Conservation (phyloP, 2,888 invertebrate species). For the Epirrhoe tristata region DNA sequence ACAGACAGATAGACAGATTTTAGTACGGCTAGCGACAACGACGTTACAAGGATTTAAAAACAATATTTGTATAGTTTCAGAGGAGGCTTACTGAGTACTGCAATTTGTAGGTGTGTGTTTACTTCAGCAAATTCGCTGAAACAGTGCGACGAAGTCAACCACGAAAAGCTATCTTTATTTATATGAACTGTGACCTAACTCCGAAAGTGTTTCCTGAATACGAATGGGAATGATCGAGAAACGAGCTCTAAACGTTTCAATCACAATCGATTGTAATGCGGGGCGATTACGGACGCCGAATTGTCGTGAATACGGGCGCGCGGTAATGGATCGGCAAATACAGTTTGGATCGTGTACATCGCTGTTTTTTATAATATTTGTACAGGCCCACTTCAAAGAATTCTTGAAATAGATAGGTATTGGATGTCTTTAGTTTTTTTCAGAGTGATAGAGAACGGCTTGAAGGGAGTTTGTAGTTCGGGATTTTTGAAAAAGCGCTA, state of each 20-base stretch:
- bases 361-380: not conserved
- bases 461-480: not conserved
- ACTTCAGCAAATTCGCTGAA: not conserved
- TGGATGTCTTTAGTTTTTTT: not conserved
- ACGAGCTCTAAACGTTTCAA: constrained; percentile 25
- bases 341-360: not conserved
- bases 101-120: not conserved
- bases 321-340: constrained; percentile 49
- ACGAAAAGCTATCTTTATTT: not conserved
- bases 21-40: not conserved
- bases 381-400: not conserved
- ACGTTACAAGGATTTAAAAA: not conserved
- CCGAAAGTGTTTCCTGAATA: constrained; percentile 11
- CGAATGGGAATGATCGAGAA: constrained; percentile 12
- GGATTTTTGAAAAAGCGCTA: not conserved
- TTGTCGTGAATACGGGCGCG: constrained; percentile 45
- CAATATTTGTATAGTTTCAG: not conserved
- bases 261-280: constrained; percentile 47
- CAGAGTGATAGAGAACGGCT: not conserved
- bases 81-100: not conserved
- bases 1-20: no score
- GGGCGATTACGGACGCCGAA: constrained; percentile 53
- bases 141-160: not conserved
- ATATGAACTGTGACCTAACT: constrained; percentile 9
- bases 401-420: not conserved